These are phyloP conservation scores for Butorides virescens DNA, from an alignment of 2,113 vertebrate species.

Conservation along the genomic window DNA sequence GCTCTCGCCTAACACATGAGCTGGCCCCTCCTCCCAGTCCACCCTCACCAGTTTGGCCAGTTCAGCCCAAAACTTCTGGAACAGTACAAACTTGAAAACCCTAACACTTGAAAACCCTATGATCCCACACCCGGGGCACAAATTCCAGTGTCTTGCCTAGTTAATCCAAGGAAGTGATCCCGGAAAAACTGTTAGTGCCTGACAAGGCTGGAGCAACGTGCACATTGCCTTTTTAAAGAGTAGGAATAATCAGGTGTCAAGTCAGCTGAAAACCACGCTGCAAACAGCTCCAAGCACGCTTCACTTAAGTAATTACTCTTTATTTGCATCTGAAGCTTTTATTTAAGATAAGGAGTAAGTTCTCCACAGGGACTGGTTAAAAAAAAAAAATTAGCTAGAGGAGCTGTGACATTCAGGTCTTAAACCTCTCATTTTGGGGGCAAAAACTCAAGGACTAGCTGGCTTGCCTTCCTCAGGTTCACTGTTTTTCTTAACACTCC, in stretches of 20 bases:
- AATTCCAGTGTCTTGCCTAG: background rate
- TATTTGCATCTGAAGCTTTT: background rate
- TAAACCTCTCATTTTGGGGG: background rate
- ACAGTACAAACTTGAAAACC: background rate
- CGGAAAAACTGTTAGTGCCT: background rate
- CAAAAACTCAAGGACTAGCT: background rate
- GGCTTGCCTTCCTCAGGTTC: background rate
- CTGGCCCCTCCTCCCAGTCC: background rate
- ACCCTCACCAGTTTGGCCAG: background rate
- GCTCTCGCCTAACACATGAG: background rate
- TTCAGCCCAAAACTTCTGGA: background rate
- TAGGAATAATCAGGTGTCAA: background rate
- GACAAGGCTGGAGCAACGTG: background rate
- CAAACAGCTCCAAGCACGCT: background rate
- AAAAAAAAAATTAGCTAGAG: background rate
- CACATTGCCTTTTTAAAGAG: fast-evolving
- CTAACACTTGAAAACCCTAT: background rate
- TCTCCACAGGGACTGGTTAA: background rate
- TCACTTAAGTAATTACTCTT: background rate
- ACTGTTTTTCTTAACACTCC: background rate
- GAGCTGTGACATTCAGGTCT: background rate
- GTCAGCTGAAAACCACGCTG: background rate
- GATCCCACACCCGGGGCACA: background rate
- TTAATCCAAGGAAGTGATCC: background rate
- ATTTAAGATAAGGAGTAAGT: background rate